phyloP scores from a whole-genome alignment of 2,113 vertebrate genomes.

The Stercorarius parasiticus region DNA sequence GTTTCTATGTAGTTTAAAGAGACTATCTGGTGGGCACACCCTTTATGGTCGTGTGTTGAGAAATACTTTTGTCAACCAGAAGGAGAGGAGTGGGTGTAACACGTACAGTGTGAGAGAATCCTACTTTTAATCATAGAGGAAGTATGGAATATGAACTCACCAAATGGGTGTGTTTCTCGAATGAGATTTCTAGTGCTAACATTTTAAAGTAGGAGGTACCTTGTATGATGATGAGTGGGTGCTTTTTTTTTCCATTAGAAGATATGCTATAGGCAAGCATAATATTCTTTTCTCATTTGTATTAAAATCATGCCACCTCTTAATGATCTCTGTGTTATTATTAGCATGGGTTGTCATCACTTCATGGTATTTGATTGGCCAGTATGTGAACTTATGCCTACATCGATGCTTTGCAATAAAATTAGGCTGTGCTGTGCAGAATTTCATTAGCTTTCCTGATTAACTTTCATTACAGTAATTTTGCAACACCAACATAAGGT shows the following conservation, averaged over 20 bases:
- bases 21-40: background rate
- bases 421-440: background rate
- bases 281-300: background rate
- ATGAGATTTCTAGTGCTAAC: background rate
- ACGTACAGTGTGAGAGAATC: background rate
- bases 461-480: slow-evolving; percentile 26
- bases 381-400: background rate
- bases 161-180: background rate
- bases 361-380: background rate
- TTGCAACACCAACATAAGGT: background rate
- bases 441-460: slow-evolving; percentile 25
- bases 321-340: background rate
- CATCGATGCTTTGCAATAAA: slow-evolving; percentile 1
- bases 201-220: background rate
- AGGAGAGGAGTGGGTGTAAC: background rate
- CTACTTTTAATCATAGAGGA: background rate
- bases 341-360: background rate
- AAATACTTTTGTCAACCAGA: background rate
- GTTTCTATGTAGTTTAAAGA: background rate
- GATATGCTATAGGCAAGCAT: background rate
- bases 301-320: background rate
- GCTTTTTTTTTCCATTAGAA: background rate
- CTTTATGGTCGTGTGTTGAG: background rate
- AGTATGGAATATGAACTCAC: background rate
- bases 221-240: background rate